Evolutionary conservation across 2,888 invertebrate genomes (phyloP).

Genomic region (Hedya salicella): DNA sequence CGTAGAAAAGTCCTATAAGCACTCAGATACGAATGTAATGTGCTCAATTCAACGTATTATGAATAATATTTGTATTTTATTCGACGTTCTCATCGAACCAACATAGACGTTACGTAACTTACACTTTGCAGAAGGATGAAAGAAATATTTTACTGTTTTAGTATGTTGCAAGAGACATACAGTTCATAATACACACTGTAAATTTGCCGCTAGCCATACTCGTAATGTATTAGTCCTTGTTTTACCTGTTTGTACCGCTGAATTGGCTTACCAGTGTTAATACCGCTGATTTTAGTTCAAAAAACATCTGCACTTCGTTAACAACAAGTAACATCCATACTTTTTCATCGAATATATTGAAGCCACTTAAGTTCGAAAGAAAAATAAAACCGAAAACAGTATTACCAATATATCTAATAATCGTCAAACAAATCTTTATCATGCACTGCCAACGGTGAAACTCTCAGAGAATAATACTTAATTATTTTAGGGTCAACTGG

Average conservation of each 20-base stretch:
- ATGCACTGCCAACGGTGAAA: constrained; percentile 49
- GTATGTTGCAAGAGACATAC: background rate
- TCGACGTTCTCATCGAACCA: no score
- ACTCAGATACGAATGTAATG: constrained; percentile 29
- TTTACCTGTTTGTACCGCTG: background rate
- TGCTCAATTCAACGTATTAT: constrained; percentile 4
- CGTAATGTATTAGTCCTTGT: background rate
- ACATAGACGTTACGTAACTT: background rate
- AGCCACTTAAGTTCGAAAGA: no score
- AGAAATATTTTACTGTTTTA: no score
- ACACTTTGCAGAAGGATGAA: background rate
- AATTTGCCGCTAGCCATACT: background rate
- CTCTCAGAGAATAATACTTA: constrained; percentile 10
- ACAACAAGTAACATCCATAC: no score
- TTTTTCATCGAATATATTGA: no score
- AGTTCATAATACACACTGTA: background rate
- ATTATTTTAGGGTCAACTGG: no score
- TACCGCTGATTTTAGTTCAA: no score
- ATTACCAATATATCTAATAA: background rate
- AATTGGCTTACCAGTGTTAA: no score
- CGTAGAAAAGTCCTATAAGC: constrained; percentile 55
- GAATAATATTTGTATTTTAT: background rate
- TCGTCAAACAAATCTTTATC: background rate
- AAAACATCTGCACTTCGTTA: no score
- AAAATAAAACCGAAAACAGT: background rate